Percentiles rank a stretch among this genome's conserved stretches.
Evolutionary conservation across 2,888 invertebrate genomes (phyloP).

Genomic region (Protophormia terraenovae): DNA sequence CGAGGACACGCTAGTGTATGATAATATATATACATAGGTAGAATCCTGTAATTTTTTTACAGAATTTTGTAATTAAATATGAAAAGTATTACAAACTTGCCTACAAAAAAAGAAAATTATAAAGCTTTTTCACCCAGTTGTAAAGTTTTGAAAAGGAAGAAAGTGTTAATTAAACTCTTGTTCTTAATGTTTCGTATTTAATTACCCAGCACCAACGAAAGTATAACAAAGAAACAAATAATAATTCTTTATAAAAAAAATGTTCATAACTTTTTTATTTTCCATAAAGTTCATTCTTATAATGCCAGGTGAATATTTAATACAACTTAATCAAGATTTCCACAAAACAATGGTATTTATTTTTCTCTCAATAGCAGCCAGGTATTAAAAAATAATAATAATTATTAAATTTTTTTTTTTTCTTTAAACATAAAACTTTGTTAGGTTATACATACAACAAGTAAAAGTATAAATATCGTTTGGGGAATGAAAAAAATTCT

Average conservation of each 20-base stretch:
- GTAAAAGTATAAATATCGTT: background rate
- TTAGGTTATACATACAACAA: background rate
- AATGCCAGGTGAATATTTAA: background rate
- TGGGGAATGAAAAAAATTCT: conserved; percentile 6
- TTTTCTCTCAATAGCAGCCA: background rate
- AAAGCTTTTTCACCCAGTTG: background rate
- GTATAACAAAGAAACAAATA: background rate
- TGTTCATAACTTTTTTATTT: no score
- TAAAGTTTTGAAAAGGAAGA: background rate
- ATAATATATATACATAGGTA: no score
- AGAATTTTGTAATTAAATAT: no score
- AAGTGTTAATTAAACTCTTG: background rate
- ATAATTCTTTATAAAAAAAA: background rate
- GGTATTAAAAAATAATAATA: background rate
- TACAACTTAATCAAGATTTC: background rate
- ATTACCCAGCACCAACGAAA: background rate
- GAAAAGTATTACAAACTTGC: no score
- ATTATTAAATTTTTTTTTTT: background rate
- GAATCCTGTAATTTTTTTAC: no score
- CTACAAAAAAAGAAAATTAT: no score
- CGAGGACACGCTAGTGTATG: no score
- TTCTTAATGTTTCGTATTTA: background rate
- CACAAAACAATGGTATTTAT: background rate
- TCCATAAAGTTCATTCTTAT: no score
- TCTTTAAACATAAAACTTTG: background rate